These are phyloP conservation scores for Leguminivora glycinivorella DNA, from an alignment of 1,140 invertebrate genomes.

Conservation along the genomic window DNA sequence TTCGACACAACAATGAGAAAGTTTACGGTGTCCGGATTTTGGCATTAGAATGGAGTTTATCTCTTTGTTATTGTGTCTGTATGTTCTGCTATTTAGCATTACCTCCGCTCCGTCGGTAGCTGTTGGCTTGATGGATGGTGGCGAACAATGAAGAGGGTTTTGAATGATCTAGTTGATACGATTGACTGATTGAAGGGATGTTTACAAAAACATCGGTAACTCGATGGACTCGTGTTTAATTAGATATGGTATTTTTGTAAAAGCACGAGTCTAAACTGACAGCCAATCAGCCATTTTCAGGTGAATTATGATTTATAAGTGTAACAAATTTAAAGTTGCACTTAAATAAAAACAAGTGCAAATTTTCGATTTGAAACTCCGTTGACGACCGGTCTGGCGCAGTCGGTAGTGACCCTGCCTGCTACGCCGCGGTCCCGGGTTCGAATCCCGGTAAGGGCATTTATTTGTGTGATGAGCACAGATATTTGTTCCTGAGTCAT, in stretches of 20 bases:
- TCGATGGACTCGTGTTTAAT: not conserved
- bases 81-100: conserved; percentile 37
- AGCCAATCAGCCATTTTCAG: not conserved
- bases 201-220: not conserved
- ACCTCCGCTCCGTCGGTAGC: conserved; percentile 44
- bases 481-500: no score
- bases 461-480: no score
- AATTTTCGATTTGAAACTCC: no score
- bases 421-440: no score
- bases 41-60: not conserved
- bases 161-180: not conserved
- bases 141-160: conserved; percentile 13
- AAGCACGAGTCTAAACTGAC: not conserved
- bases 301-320: no score
- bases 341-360: no score
- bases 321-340: no score
- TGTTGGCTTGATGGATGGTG: conserved; percentile 42
- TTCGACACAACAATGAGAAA: not conserved
- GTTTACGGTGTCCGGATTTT: not conserved
- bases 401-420: no score
- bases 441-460: no score
- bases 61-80: conserved; percentile 14
- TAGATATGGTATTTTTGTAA: not conserved
- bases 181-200: not conserved
- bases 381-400: no score